Base-by-base conservation (phyloP, 2,797 vertebrate species). In the Characodon lateralis region DNA sequence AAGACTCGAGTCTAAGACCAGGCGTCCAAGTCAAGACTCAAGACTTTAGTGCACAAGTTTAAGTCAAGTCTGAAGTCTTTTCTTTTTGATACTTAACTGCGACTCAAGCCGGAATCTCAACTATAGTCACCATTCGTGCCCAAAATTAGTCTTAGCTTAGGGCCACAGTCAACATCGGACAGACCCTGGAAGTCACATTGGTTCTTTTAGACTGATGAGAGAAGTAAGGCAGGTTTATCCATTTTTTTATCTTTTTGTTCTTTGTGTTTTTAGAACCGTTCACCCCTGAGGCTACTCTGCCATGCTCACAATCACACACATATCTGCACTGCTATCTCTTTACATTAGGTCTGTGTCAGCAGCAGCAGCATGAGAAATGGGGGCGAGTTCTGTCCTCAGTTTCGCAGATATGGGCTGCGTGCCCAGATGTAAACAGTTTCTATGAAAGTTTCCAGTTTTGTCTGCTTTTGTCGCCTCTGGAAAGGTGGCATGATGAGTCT, bases 261-360 rank as follows among this genome's bases (percentile, higher is more conserved):
- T 83, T 66, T 77, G 56, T 88, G 76, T 88, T 90, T 88, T 86
- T 74, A 88, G 71, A 83, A 73, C 69, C 6, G 24, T 41, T 85
- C 59, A 73, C 78, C 87, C 86, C 71, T 14, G 13, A 72, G 87
- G 87, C 84, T 78, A 74, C 87, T 78, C 82, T 86, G 85, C 89
- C 89, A 78, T 84, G 81, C 85, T 85, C 85, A 79, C 74, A 46
- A 46, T 7, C 43, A 77, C 83, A 85, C 73, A 86, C 77, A 83
- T 94, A 93, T 93, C 93, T 91, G 82, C 58, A 80, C 78, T 77
- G 84, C 92, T 84, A 94, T 94, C 93, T 94, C 85, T 88, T 74
- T 79, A 85, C 87, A 85, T 87, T 90, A 87, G 78, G 88, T 89
- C 93, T 91, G 91, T 89, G 93, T 95, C 93, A 94, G 93, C 93